A percentile compares a stretch with the other conserved stretches of the same genome.
Evolutionary conservation across 2,113 vertebrate genomes (phyloP).

Genomic region (Herpailurus yagouaroundi): DNA sequence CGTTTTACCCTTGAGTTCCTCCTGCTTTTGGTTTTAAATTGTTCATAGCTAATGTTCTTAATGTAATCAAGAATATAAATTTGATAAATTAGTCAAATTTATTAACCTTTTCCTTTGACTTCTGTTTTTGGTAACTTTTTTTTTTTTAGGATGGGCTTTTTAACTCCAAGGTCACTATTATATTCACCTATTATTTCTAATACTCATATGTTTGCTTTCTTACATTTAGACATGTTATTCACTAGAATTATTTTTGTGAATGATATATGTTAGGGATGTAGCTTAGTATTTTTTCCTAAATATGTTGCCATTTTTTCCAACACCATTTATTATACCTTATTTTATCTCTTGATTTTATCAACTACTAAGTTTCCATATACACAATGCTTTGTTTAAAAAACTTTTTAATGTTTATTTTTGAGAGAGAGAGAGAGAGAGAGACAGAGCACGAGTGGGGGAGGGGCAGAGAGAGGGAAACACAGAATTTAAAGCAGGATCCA

Average conservation of each 20-base stretch:
- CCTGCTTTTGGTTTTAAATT: not conserved
- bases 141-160: not conserved
- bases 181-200: not conserved
- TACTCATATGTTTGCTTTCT: not conserved
- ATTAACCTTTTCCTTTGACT: not conserved
- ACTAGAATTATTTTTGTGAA: not conserved
- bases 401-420: too few relatives aligned
- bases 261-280: not conserved
- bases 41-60: not conserved
- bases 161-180: not conserved
- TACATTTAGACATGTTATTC: not conserved
- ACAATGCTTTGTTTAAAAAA: not conserved
- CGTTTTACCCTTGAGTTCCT: not conserved
- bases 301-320: not conserved
- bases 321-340: not conserved
- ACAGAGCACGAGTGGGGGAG: too few relatives aligned
- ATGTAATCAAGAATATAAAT: not conserved
- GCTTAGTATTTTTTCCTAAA: not conserved
- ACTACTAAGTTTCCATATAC: not conserved
- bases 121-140: not conserved
- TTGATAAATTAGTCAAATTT: not conserved
- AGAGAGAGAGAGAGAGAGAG: too few relatives aligned
- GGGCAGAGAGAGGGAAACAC: too few relatives aligned
- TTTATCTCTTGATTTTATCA: not conserved
- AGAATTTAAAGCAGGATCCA: too few relatives aligned